Base-by-base conservation (phyloP, 2,113 vertebrate species). In the Paradisaea rubra region DNA sequence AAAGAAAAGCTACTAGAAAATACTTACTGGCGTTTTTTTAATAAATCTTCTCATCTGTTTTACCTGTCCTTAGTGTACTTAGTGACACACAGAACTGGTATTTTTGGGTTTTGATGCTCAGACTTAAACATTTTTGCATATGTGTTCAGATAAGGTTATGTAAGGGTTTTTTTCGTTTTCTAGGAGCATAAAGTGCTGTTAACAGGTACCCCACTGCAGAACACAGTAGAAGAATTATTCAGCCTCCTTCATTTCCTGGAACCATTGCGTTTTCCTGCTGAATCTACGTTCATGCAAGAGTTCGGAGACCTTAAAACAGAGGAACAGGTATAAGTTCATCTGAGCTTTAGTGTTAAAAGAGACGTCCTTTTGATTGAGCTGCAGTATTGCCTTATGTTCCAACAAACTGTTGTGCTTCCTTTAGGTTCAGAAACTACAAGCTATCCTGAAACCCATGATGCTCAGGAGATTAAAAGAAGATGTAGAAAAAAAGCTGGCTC, bases 381-480 rank as follows among this genome's bases (percentile, higher is more conserved):
- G 9, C 50, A 11, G 9, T 61, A 10, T 89, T 66, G n/a, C 24
- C 24, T 88, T 39, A 6, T 89, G 5, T 50, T 85, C 13, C 2
- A 16, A 50, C 39, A 31, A 88, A 54, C 5, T 8, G 1, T 65
- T 80, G 7, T 77, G 15, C 90, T 92, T 93, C 81, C 52, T 92
- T 87, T 86, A 99, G 99, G 99, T 99, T 54, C 99, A 99, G 91
- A 99, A 99, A 97, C 98, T 99, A 33, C 99, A 99, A 95, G 99
- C 98, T 44, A 99, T 99, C 87, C 95, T 99, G 89, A 99, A 99
- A 92, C 99, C 99, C 25, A 99, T 99, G 99, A 99, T 99, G 99
- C 97, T 99, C 91, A 98, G 99, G 41, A 97, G 99, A 47, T 96
- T 99, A 80, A 99, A 99, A 95, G 99, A 99, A 98, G 99, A 99